Conservation (phyloP, 2,113 vertebrate genomes). For the Boulengerochromis microlepis region DNA sequence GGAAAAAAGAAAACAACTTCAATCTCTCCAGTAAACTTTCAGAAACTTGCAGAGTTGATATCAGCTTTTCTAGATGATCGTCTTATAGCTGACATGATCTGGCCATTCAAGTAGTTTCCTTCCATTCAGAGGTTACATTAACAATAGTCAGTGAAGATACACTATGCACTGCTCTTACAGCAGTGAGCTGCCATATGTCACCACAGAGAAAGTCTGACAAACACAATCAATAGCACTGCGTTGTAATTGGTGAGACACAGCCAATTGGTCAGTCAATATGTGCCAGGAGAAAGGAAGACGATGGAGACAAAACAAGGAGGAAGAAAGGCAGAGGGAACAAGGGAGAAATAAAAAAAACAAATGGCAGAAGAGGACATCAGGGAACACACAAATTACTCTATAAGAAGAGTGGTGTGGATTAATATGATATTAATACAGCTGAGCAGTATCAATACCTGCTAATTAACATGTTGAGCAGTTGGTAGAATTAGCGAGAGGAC, state of each 20-base stretch:
- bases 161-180: neutral
- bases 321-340: neutral
- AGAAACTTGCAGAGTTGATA: neutral
- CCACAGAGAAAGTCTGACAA: conserved; percentile 17
- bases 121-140: neutral
- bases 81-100: neutral
- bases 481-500: conserved; percentile 25
- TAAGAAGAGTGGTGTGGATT: conserved; percentile 19
- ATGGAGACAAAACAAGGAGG: neutral
- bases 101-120: neutral
- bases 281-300: neutral
- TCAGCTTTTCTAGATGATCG: neutral
- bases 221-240: conserved; percentile 16
- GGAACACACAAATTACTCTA: neutral
- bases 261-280: conserved; percentile 28
- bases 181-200: neutral
- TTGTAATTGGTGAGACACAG: conserved; percentile 26
- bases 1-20: neutral
- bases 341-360: neutral
- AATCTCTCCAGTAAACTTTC: neutral
- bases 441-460: conserved; percentile 54
- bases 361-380: neutral
- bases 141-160: neutral
- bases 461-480: conserved; percentile 59
- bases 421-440: conserved; percentile 60